Evolutionary conservation across 2,113 vertebrate species (phyloP).

Genomic region (Mystacornis crossleyi): DNA sequence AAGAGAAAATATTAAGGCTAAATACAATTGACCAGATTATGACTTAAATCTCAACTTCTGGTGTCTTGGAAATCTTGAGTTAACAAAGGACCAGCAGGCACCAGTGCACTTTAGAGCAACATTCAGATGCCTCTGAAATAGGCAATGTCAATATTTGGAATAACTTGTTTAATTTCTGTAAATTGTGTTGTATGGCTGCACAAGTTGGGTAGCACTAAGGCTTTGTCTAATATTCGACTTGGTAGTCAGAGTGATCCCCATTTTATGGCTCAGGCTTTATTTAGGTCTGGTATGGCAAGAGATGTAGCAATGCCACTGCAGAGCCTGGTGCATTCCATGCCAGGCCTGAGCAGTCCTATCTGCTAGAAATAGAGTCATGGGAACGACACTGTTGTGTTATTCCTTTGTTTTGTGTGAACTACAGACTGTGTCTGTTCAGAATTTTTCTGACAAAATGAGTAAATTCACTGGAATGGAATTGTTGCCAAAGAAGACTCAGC

Average conservation of each 20-base stretch:
- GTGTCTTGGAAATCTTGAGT: background rate
- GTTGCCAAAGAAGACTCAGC: background rate
- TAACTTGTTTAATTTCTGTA: rapidly evolving
- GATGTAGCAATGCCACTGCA: background rate
- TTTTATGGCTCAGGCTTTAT: background rate
- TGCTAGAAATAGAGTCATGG: background rate
- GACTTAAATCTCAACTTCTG: background rate
- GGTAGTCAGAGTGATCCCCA: background rate
- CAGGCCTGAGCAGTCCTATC: background rate
- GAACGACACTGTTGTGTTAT: background rate
- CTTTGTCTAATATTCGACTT: background rate
- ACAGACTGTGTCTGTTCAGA: background rate
- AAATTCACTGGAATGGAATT: background rate
- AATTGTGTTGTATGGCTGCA: background rate
- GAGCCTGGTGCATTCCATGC: background rate
- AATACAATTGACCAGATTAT: background rate
- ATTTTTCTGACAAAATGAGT: background rate
- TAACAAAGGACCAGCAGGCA: background rate
- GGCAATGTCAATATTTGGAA: background rate
- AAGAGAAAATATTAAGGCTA: background rate
- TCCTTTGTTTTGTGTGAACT: background rate
- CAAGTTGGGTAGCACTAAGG: too few relatives aligned
- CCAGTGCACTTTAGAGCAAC: background rate
- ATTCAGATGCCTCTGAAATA: background rate
- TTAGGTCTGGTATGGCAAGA: background rate